phyloP scores from a whole-genome alignment of 92 coral and sea anemone genomes.

The Bergia sp. region DNA sequence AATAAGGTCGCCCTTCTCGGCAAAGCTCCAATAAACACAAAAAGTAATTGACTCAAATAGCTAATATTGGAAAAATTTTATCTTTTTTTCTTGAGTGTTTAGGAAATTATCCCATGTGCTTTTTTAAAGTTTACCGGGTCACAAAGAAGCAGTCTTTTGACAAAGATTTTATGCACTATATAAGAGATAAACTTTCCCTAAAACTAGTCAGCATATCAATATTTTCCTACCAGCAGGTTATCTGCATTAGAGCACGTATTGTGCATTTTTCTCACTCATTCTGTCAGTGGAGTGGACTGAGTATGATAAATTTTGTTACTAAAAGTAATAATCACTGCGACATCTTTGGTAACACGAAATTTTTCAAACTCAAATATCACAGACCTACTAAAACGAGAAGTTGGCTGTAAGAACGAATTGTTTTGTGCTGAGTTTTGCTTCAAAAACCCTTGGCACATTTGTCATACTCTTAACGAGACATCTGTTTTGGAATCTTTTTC shows the following conservation, averaged over 20 bases:
- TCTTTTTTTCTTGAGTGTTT: too few species aligned
- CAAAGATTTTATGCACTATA: not conserved
- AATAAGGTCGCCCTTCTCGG: too few species aligned
- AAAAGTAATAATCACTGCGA: not conserved
- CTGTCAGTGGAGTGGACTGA: not conserved
- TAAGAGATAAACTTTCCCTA: too few species aligned
- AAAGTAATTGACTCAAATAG: not conserved
- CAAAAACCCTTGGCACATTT: not conserved
- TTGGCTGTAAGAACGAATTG: too few species aligned
- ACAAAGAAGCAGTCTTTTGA: not conserved
- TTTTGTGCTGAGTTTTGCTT: not conserved
- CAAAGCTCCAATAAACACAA: not conserved
- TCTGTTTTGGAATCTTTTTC: not conserved
- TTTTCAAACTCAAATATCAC: too few species aligned
- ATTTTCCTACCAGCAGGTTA: not conserved
- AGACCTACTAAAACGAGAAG: too few species aligned
- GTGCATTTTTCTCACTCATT: not conserved
- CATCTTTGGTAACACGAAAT: too few species aligned
- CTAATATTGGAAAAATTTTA: not conserved
- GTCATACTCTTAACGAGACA: not conserved
- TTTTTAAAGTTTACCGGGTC: too few species aligned
- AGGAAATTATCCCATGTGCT: not conserved
- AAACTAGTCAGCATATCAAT: not conserved
- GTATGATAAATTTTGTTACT: not conserved
- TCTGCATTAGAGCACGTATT: not conserved